phyloP scores from a whole-genome alignment of 2,888 invertebrate species.

The Limnephilus lunatus region DNA sequence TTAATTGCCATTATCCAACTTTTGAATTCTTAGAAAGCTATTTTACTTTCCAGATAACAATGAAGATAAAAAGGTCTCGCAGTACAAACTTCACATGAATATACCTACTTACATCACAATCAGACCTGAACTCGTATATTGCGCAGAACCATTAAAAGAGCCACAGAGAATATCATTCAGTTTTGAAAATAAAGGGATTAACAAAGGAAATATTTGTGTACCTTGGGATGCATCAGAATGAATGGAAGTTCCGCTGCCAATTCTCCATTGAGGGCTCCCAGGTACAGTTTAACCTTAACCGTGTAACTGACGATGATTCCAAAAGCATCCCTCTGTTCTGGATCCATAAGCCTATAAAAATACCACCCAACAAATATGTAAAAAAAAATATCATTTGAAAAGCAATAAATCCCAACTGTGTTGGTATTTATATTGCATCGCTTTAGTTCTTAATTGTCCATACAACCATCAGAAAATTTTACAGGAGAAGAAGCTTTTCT shows the following conservation, averaged over 20 bases:
- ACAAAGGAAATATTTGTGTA: constrained; percentile 68
- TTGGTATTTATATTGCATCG: neutral
- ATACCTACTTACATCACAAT: neutral
- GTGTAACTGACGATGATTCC: constrained; percentile 97
- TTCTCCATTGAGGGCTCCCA: constrained; percentile 95
- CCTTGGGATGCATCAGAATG: constrained; percentile 94
- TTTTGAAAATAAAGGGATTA: neutral
- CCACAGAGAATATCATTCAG: too few species aligned
- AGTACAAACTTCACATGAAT: neutral
- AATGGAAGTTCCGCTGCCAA: constrained; percentile 94
- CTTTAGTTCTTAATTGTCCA: too few species aligned
- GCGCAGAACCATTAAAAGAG: neutral
- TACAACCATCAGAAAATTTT: too few species aligned
- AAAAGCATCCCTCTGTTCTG: constrained; percentile 93
- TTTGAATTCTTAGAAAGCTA: neutral
- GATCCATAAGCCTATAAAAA: constrained; percentile 74
- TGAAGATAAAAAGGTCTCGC: neutral
- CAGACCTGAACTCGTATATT: neutral
- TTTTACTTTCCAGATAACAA: neutral
- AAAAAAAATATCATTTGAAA: neutral
- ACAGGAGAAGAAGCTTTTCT: too few species aligned
- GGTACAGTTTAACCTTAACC: constrained; percentile 94
- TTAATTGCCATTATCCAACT: neutral
- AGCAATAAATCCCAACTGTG: neutral
- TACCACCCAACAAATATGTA: neutral